Percentiles rank a stretch among this genome's conserved stretches.
Evolutionary conservation across 2,113 vertebrate species (phyloP).

Genomic region (Hirundichthys speculiger): DNA sequence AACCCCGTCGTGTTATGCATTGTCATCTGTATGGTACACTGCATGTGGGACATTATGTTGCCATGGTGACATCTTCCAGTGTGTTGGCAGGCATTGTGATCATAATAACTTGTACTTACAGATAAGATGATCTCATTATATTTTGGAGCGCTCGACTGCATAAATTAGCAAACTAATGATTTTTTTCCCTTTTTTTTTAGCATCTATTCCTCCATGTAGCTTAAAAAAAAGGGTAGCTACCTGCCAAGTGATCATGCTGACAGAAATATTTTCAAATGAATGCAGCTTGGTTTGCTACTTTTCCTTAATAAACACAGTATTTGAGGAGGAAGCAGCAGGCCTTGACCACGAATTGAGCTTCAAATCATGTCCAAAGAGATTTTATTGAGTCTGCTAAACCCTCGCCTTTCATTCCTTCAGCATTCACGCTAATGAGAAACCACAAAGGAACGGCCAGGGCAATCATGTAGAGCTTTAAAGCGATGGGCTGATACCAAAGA

Average conservation of each 20-base stretch:
- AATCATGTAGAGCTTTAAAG: slow-evolving; percentile 39
- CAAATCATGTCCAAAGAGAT: slow-evolving; percentile 26
- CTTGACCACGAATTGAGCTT: slow-evolving; percentile 13
- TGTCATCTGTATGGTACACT: slow-evolving; percentile 21
- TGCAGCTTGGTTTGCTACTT: slow-evolving; percentile 10
- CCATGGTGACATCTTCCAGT: slow-evolving; percentile 23
- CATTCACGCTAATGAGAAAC: slow-evolving; percentile 44
- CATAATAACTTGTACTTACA: slow-evolving; percentile 16
- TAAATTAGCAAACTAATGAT: slow-evolving; percentile 30
- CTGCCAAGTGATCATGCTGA: slow-evolving; percentile 1
- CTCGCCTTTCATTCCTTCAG: slow-evolving; percentile 39
- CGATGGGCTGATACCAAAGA: slow-evolving; percentile 22
- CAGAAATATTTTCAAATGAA: slow-evolving; percentile 30
- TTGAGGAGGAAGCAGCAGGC: slow-evolving; percentile 1
- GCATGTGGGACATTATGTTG: slow-evolving; percentile 16
- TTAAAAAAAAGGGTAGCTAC: background rate
- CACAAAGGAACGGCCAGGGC: slow-evolving; percentile 46
- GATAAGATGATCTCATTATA: slow-evolving; percentile 35
- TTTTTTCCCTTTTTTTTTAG: background rate
- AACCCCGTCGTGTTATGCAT: slow-evolving; percentile 7
- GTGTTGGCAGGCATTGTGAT: slow-evolving; percentile 32
- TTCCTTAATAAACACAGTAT: slow-evolving; percentile 4
- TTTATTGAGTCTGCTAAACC: background rate
- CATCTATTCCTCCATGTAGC: background rate
- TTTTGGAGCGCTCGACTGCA: slow-evolving; percentile 13